Conservation (phyloP, 2,113 vertebrate species). For the Silurus glanis region DNA sequence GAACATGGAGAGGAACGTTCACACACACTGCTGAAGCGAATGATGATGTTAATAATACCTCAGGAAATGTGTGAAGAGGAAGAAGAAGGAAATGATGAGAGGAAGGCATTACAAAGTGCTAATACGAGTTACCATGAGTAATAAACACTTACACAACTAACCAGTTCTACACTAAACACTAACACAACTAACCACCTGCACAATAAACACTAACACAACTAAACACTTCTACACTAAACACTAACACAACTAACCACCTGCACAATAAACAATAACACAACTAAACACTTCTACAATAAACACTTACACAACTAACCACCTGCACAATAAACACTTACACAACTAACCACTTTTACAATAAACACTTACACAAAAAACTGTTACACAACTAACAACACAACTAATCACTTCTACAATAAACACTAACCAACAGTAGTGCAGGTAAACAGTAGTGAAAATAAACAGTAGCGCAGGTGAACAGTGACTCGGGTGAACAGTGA, state of each 20-base stretch:
- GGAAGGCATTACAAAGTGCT: neutral
- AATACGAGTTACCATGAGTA: neutral
- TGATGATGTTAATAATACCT: conserved; percentile 42
- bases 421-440: neutral
- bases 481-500: neutral
- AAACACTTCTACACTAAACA: neutral
- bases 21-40: neutral
- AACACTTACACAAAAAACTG: neutral
- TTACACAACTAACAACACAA: neutral
- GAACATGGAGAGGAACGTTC: neutral
- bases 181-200: neutral
- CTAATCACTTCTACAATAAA: neutral
- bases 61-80: neutral
- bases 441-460: too few relatives aligned
- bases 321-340: neutral
- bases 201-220: neutral
- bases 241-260: neutral
- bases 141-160: neutral
- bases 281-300: neutral
- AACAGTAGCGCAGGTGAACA: neutral
- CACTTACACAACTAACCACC: neutral
- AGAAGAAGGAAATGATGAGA: neutral
- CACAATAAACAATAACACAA: neutral
- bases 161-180: too few relatives aligned
- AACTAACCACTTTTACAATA: neutral